Evolutionary conservation across 1,140 invertebrate species (phyloP).

Genomic region (Leptinotarsa lineolata): DNA sequence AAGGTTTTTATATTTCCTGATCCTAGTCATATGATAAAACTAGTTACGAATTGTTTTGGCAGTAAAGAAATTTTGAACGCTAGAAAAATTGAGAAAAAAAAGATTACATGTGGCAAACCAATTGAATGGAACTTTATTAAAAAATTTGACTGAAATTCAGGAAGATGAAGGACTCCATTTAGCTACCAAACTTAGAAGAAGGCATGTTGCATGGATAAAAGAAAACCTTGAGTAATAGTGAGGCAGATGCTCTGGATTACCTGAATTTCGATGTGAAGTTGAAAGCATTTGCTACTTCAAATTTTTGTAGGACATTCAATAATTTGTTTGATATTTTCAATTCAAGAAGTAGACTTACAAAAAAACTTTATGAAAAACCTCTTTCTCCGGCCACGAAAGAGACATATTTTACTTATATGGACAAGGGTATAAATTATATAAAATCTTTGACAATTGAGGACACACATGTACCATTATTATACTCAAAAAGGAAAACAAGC

Average conservation of each 20-base stretch:
- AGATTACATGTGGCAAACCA: neutral
- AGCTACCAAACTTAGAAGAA: conserved; percentile 24
- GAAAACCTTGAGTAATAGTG: conserved; percentile 31
- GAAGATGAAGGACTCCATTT: conserved; percentile 23
- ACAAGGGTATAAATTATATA: conserved; percentile 28
- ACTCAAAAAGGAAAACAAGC: conserved; percentile 35
- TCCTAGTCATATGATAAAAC: conserved; percentile 28
- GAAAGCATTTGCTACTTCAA: conserved; percentile 9
- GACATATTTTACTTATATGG: conserved; percentile 26
- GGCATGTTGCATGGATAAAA: conserved; percentile 26
- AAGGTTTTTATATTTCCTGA: conserved; percentile 19
- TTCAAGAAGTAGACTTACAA: conserved; percentile 34
- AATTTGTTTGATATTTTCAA: conserved; percentile 42
- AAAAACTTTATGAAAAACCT: conserved; percentile 30
- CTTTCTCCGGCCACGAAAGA: conserved; percentile 28
- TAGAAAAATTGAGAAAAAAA: neutral
- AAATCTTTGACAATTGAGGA: conserved; percentile 24
- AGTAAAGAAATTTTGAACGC: conserved; percentile 10
- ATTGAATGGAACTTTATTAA: conserved; percentile 24
- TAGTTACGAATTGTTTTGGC: conserved; percentile 28
- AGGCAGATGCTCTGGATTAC: conserved; percentile 25
- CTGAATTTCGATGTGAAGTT: conserved; percentile 16
- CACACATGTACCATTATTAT: conserved; percentile 18
- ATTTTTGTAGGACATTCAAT: conserved; percentile 26
- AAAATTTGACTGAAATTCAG: conserved; percentile 24